Base-by-base conservation (phyloP, 2,113 vertebrate species). In the Pica pica region DNA sequence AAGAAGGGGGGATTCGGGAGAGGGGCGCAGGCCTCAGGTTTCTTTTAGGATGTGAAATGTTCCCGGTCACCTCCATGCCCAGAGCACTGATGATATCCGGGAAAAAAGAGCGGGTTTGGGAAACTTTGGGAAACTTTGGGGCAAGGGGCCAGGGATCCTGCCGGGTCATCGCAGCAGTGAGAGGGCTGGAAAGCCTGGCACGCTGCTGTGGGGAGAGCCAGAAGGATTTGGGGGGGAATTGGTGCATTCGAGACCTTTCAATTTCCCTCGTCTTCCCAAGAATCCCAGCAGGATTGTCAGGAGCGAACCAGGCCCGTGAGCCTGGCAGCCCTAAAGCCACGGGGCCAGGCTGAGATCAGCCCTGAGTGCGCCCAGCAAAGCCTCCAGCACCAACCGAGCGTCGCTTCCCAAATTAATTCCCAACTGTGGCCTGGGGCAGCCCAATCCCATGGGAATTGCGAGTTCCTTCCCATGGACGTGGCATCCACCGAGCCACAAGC, bases 11-110 rank as follows among this genome's bases (percentile, higher is more conserved):
- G 21, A 28, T 35, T 26, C 3, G n/a, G 52, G 85, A 20, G 10
- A 30, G 1, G 42, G 41, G 8, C 3, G 12, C 28, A 17, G 39
- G 22, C 17, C 41, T 7, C 24, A 1, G 52, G n/a, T 33, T 50
- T 33, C 30, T 5, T 18, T 73, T 8, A 7, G 68, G 53, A 13
- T 30, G 35, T 18, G 39, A 26, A 20, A 77, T 0, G 0, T 49
- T 35, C 50, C 61, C 0, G 0, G 41, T 50, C 2, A 0, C 18
- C 55, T 33, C 75, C 1, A 0, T 9, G 16, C 11, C 27, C 0
- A 0, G 52, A 28, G 21, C 27, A 1, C 2, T 4, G 53, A 3
- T 1, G 20, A 2, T 4, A 8, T 5, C 28, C 7, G 0, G 2
- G 16, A 18, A 4, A 37, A 49, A 27, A 19, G 57, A 81, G 10